Percentiles rank a stretch among this genome's conserved stretches.
Conservation (phyloP, 2,888 invertebrate species). For the Schizaphis graminum region DNA sequence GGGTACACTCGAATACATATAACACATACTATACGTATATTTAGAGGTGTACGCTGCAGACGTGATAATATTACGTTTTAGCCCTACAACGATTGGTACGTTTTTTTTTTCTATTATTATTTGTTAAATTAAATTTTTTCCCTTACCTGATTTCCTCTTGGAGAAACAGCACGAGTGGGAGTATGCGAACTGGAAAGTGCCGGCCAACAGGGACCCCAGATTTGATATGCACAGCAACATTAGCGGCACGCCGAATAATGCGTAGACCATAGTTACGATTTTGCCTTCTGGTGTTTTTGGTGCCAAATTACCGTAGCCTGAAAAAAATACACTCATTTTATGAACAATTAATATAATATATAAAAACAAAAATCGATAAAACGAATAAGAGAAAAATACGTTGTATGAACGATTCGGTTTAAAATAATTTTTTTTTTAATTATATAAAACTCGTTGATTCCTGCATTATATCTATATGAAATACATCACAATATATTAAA, state of each 20-base stretch:
- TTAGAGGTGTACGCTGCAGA: neutral
- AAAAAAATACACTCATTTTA: neutral
- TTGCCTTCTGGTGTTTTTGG: constrained; percentile 87
- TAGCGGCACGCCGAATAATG: constrained; percentile 88
- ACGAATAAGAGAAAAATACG: neutral
- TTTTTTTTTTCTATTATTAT: neutral
- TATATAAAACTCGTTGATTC: neutral
- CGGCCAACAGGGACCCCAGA: constrained; percentile 85
- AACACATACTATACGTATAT: neutral
- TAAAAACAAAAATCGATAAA: neutral
- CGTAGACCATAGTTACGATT: constrained; percentile 88
- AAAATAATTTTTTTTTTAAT: neutral
- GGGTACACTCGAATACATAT: neutral
- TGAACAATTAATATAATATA: neutral
- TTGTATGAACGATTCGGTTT: neutral
- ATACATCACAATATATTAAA: neutral
- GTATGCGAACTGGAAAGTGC: constrained; percentile 81
- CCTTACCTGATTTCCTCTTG: constrained; percentile 61
- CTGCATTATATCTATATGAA: neutral
- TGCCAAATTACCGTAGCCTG: constrained; percentile 89
- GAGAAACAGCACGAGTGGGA: constrained; percentile 72
- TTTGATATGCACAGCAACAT: constrained; percentile 89
- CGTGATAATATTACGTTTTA: neutral
- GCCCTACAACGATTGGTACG: neutral
- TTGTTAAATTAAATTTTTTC: neutral